phyloP scores from a whole-genome alignment of 2,888 invertebrate species.

The Anagyrus pseudococci region DNA sequence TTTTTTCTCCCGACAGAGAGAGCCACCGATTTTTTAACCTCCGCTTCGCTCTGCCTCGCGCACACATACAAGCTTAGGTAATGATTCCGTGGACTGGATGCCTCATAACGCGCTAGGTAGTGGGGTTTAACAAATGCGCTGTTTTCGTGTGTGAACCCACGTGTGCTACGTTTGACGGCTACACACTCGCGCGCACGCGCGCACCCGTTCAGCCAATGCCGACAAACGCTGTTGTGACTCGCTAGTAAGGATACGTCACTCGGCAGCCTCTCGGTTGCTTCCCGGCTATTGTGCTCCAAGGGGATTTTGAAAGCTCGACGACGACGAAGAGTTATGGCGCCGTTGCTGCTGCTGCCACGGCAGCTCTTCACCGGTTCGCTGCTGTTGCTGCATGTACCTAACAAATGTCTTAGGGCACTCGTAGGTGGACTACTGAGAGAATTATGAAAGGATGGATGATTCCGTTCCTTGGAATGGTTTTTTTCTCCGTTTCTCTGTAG shows the following conservation, averaged over 20 bases:
- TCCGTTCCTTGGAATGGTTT: no score
- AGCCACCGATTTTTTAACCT: background rate
- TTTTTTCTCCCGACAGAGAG: no score
- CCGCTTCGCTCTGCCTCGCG: slow-evolving; percentile 6
- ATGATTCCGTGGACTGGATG: slow-evolving; percentile 49
- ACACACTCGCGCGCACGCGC: no score
- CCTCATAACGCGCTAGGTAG: background rate
- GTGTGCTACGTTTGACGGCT: slow-evolving; percentile 46
- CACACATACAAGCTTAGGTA: slow-evolving; percentile 47
- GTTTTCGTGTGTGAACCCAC: slow-evolving; percentile 51
- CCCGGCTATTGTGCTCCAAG: background rate
- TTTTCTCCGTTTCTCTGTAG: no score
- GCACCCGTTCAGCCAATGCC: slow-evolving; percentile 31
- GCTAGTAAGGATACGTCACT: slow-evolving; percentile 57
- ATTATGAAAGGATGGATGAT: no score
- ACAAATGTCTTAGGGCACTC: no score
- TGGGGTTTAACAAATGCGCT: slow-evolving; percentile 55
- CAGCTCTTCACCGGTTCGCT: slow-evolving; percentile 8
- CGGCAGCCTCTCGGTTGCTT: slow-evolving; percentile 21
- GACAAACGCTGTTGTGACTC: slow-evolving; percentile 60
- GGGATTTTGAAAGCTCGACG: slow-evolving; percentile 5
- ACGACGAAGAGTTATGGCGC: slow-evolving; percentile 28
- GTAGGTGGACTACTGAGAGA: slow-evolving; percentile 13
- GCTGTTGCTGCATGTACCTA: background rate
- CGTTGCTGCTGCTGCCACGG: background rate